Conservation (phyloP, 2,113 vertebrate species). For the Spermophilus dauricus region DNA sequence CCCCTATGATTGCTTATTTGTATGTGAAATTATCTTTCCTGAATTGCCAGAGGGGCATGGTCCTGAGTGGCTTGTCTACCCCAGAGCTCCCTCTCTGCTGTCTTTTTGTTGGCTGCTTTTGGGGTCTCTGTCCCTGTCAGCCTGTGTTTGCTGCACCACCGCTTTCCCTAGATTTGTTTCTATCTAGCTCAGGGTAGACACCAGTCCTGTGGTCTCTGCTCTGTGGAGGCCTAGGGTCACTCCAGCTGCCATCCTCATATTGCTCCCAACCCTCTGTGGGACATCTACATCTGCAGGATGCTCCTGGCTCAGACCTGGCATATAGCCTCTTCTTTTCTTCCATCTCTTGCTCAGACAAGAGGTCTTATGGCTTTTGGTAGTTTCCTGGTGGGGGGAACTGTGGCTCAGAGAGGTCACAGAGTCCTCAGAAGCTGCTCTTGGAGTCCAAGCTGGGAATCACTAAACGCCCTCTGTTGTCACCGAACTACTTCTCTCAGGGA, state of each 20-base stretch:
- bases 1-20: background rate
- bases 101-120: background rate
- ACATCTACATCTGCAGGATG: background rate
- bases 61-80: background rate
- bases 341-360: accelerated
- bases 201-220: background rate
- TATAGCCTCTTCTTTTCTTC: accelerated
- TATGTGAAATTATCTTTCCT: background rate
- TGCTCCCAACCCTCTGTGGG: accelerated
- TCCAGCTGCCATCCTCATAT: accelerated
- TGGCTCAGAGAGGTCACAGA: background rate
- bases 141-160: background rate
- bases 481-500: too few relatives aligned
- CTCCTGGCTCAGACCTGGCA: background rate
- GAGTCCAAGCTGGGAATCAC: too few relatives aligned
- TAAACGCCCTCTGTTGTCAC: background rate
- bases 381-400: background rate
- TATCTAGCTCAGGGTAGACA: background rate
- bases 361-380: too few relatives aligned
- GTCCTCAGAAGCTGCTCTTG: background rate
- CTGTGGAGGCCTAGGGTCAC: background rate
- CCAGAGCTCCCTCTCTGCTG: background rate
- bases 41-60: background rate
- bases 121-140: background rate
- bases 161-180: background rate